Evolutionary conservation across 2,113 vertebrate genomes (phyloP).

Genomic region (Cyprinus carpio): DNA sequence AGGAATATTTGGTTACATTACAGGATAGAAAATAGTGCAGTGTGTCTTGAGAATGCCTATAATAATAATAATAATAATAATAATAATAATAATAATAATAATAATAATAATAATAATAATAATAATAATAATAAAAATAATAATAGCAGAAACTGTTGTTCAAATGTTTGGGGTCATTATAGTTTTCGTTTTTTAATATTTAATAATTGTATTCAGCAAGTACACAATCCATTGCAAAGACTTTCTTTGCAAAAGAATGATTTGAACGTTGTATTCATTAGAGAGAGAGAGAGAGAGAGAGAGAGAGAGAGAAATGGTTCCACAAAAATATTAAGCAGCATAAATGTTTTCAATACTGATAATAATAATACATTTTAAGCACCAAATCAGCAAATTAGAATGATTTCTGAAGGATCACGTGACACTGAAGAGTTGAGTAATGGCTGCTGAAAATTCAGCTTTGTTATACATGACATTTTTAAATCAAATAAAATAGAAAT

Average conservation of each 20-base stretch:
- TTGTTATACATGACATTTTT: not conserved
- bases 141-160: no score
- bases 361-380: not conserved
- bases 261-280: not conserved
- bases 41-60: not conserved
- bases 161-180: no score
- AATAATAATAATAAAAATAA: no score
- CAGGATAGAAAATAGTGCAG: not conserved
- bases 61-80: no score
- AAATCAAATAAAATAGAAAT: not conserved
- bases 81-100: no score
- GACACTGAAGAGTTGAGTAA: no score
- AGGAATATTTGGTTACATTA: not conserved
- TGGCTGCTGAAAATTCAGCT: not conserved
- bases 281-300: no score
- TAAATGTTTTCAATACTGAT: not conserved
- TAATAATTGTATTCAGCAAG: not conserved
- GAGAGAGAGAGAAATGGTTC: not conserved
- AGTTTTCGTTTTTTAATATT: not conserved
- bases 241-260: not conserved
- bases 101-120: no score
- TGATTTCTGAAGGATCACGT: not conserved
- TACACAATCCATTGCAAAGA: not conserved
- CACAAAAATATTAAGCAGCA: not conserved
- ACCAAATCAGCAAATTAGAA: not conserved